These are phyloP conservation scores for Oplegnathus fasciatus DNA, from an alignment of 2,113 vertebrate genomes.

Conservation along the genomic window DNA sequence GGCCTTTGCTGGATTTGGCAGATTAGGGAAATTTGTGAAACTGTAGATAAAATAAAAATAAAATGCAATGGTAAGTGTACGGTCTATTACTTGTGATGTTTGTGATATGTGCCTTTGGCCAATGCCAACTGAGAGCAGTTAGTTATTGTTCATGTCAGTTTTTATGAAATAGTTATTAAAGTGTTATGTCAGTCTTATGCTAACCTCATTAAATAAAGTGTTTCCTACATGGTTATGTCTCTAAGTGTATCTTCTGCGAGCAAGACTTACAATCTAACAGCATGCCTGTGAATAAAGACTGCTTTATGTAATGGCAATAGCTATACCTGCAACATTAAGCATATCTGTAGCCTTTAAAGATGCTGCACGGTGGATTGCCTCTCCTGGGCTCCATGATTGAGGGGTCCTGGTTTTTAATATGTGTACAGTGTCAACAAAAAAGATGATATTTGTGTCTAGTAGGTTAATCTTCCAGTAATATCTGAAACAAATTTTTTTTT, in stretches of 20 bases:
- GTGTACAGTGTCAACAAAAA: background rate
- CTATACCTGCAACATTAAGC: background rate
- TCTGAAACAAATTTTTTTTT: background rate
- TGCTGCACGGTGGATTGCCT: background rate
- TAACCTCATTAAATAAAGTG: background rate
- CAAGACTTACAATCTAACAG: background rate
- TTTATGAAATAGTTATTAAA: background rate
- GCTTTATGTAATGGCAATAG: background rate
- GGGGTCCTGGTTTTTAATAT: background rate
- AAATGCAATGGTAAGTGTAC: background rate
- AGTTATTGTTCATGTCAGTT: background rate
- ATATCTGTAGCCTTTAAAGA: background rate
- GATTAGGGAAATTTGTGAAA: slow-evolving; percentile 35
- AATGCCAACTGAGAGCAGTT: background rate
- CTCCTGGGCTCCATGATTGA: background rate
- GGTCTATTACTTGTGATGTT: background rate
- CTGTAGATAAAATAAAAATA: slow-evolving; percentile 10
- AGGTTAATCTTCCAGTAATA: slow-evolving; percentile 9
- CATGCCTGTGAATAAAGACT: background rate
- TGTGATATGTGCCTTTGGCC: slow-evolving; percentile 7
- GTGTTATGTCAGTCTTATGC: background rate
- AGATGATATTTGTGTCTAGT: background rate
- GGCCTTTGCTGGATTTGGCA: slow-evolving; percentile 27
- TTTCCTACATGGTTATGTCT: background rate
- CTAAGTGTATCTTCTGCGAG: background rate